Percentiles rank a stretch among this genome's conserved stretches.
Conservation (phyloP, 2,797 vertebrate species). For the Myotis vivesi region DNA sequence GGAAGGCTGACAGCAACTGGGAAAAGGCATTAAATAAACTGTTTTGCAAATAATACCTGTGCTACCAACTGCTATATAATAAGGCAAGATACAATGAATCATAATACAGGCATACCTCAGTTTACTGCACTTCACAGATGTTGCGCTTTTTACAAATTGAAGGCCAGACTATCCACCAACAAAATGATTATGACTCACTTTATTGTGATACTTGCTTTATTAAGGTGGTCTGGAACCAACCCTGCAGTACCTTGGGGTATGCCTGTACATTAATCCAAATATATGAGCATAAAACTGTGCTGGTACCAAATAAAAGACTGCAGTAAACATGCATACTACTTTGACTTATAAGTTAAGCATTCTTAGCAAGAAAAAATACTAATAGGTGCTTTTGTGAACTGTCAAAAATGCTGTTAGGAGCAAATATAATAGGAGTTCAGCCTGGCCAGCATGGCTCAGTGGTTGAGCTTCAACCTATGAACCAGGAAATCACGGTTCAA, state of each 20-base stretch:
- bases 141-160: neutral
- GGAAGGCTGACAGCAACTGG: neutral
- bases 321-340: neutral
- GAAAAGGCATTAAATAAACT: neutral
- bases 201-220: neutral
- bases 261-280: neutral
- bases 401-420: neutral
- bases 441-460: no score
- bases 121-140: neutral
- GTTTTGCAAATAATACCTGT: neutral
- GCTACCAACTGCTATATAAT: neutral
- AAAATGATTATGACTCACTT: neutral
- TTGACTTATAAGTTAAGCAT: neutral
- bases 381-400: neutral
- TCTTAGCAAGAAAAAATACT: neutral
- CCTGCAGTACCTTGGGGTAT: neutral
- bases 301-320: neutral
- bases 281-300: neutral
- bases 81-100: neutral
- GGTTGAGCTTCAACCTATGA: no score
- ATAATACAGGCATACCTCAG: neutral
- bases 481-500: no score
- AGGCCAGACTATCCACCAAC: neutral
- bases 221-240: neutral
- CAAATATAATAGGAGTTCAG: neutral